Evolutionary conservation across 2,797 vertebrate species (phyloP), one percentile per base, ranked within the genome.

Genomic region (Furcifer pardalis): DNA sequence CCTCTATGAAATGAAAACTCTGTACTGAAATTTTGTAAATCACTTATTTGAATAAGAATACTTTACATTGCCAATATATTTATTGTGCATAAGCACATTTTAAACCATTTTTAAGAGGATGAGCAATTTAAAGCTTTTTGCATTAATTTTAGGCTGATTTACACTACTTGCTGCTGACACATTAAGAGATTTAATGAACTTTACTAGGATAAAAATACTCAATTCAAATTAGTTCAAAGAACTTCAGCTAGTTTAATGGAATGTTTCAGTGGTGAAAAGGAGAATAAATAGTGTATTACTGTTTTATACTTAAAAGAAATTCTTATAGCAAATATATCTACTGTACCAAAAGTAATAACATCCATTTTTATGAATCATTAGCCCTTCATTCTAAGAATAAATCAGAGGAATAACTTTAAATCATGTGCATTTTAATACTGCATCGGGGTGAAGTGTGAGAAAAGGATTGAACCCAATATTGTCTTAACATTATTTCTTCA

Each of bases 161-260:
- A 89, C 52, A 84, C 40, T 82, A 88, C 84, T 84, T 91, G 77
- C 27, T 89, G 90, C 85, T 90, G 79, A 91, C 84, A 65, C 72
- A 87, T 87, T 91, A 89, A 82, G 40, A 93, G 66, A 92, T 89
- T 93, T 84, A 91, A 76, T 82, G 40, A 93, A 74, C 91, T 89
- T 93, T 82, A 90, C 74, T 76, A 87, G 72, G 80, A 85, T 90
- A 81, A 94, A 93, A 91, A 71, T 74, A 85, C 76, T 90, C 88
- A 84, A 84, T 87, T 87, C 88, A 90, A 83, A 88, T 81, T 32
- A 82, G 42, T 88, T 89, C 89, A 78, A 89, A 77, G 84, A 77
- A 72, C 68, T 59, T 89, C 85, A 86, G 73, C 78, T 91, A 62
- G 65, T 75, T 79, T 88, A 90, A 87, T 85, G 30, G 79, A 42